Conservation (phyloP, 2,888 invertebrate species). For the Portevinia maculata region DNA sequence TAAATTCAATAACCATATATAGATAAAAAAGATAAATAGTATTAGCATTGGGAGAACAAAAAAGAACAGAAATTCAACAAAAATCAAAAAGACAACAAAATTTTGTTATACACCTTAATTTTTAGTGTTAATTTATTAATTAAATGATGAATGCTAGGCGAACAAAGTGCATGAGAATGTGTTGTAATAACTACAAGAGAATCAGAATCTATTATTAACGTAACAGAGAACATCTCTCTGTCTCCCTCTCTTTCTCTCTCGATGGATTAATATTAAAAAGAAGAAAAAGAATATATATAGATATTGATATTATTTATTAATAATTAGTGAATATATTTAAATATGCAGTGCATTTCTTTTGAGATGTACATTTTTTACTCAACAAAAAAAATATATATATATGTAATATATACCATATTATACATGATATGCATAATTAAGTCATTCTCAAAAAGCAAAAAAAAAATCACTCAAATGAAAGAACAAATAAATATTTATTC, state of each 20-base stretch:
- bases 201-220: conserved; percentile 20
- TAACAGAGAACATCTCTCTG: conserved; percentile 1
- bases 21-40: conserved; percentile 61
- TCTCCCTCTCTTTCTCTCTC: conserved; percentile 19
- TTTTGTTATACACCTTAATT: conserved; percentile 72
- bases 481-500: conserved; percentile 73
- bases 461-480: conserved; percentile 47
- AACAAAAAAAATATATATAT: conserved; percentile 53
- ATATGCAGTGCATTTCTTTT: conserved; percentile 77
- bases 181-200: conserved; percentile 36
- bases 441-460: conserved; percentile 65
- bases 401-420: conserved; percentile 56
- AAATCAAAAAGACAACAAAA: conserved; percentile 73
- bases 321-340: conserved; percentile 74
- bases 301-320: conserved; percentile 74
- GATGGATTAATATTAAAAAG: conserved; percentile 54
- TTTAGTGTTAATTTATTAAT: conserved; percentile 69
- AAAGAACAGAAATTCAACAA: conserved; percentile 63
- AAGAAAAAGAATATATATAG: conserved; percentile 49
- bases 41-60: conserved; percentile 63
- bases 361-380: conserved; percentile 76
- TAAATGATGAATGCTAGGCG: conserved; percentile 53
- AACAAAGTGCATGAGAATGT: conserved; percentile 54
- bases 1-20: conserved; percentile 67
- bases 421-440: conserved; percentile 71